A percentile compares a stretch with the other conserved stretches of the same genome.
phyloP scores from a whole-genome alignment of 2,113 vertebrate genomes.

The Excalfactoria chinensis region DNA sequence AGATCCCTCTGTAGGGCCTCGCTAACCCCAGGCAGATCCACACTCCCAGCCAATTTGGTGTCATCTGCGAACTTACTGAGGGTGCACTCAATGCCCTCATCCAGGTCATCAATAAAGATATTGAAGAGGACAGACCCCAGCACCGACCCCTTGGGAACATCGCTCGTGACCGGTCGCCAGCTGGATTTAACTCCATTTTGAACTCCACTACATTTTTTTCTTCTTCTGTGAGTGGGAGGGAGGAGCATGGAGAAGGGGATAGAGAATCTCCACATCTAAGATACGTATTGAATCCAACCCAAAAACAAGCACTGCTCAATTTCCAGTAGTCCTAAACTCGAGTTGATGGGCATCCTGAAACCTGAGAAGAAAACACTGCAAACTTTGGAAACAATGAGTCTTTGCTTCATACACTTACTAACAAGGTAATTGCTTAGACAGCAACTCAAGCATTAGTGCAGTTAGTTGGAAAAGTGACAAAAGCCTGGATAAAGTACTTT shows the following conservation, averaged over 20 bases:
- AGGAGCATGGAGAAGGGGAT: fast-evolving
- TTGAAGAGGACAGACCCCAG: too few species aligned
- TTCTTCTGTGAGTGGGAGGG: neutral
- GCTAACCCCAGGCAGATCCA: too few species aligned
- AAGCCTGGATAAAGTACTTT: slow-evolving; percentile 47
- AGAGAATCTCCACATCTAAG: neutral
- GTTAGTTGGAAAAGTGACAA: slow-evolving; percentile 26
- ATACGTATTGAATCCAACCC: neutral
- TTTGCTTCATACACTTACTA: slow-evolving; percentile 26
- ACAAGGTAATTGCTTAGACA: neutral
- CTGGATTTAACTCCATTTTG: too few species aligned
- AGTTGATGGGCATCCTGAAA: neutral
- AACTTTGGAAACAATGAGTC: slow-evolving; percentile 2
- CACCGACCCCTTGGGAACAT: too few species aligned
- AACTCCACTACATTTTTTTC: neutral
- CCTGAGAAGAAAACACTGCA: neutral
- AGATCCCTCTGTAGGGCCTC: too few species aligned
- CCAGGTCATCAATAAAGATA: too few species aligned
- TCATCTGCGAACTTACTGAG: too few species aligned
- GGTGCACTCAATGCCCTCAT: too few species aligned
- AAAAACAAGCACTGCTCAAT: neutral
- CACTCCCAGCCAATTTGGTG: too few species aligned
- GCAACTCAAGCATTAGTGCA: slow-evolving; percentile 1
- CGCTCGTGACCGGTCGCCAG: too few species aligned
- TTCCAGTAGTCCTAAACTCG: neutral